These are phyloP conservation scores for Myiagra hebetior DNA, from an alignment of 2,113 vertebrate species.

Conservation along the genomic window DNA sequence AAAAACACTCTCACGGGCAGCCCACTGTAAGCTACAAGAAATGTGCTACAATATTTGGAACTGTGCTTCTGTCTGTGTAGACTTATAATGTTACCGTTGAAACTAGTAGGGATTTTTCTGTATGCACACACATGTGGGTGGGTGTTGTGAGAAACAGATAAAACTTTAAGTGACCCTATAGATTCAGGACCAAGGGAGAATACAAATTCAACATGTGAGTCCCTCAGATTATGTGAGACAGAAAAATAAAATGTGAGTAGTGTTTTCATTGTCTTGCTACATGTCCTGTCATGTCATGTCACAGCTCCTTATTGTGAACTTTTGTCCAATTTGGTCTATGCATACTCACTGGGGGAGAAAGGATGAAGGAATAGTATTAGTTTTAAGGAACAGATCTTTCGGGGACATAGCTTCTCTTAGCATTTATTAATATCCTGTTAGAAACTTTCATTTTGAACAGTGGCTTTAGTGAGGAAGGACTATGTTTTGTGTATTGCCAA, in stretches of 20 bases:
- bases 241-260: neutral
- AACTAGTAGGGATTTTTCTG: neutral
- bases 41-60: neutral
- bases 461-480: neutral
- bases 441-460: neutral
- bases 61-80: neutral
- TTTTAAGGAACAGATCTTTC: neutral
- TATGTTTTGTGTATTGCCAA: neutral
- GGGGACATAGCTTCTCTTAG: neutral
- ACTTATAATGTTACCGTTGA: neutral
- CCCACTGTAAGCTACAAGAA: neutral
- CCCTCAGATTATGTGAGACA: neutral
- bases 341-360: neutral
- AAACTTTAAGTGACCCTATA: neutral
- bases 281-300: neutral
- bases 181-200: neutral
- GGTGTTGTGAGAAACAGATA: neutral
- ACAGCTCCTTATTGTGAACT: neutral
- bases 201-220: neutral
- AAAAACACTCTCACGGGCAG: neutral
- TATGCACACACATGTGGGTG: neutral
- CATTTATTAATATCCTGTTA: neutral
- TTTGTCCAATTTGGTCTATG: neutral
- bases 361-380: neutral
- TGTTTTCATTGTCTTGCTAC: neutral